Conservation (phyloP, 2,113 vertebrate genomes). For the Pachypanchax playfairii region DNA sequence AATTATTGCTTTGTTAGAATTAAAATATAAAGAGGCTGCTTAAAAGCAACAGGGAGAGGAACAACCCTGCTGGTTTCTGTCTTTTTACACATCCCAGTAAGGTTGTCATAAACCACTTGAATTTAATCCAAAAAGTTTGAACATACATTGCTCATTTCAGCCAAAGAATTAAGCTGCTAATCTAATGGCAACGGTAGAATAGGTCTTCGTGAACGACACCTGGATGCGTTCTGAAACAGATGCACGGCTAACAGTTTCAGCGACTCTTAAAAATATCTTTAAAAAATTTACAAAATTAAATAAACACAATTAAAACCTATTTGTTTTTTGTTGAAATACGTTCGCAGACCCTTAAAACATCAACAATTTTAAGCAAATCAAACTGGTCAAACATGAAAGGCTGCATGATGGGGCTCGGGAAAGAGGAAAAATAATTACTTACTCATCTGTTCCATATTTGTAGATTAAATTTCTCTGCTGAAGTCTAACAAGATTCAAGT, state of each 20-base stretch:
- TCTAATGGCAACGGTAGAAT: not conserved
- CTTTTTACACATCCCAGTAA: not conserved
- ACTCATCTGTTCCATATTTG: constrained; percentile 50
- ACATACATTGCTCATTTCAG: too few species aligned
- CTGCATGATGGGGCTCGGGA: not conserved
- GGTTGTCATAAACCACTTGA: not conserved
- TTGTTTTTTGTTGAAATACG: not conserved
- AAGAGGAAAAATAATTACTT: not conserved
- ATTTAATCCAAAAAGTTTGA: not conserved
- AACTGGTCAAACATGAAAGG: not conserved
- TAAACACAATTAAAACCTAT: too few species aligned
- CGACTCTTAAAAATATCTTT: too few species aligned
- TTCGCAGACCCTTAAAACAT: not conserved
- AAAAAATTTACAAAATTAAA: too few species aligned
- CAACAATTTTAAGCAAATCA: not conserved
- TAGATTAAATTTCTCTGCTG: constrained; percentile 33
- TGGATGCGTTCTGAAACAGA: not conserved
- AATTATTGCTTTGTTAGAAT: not conserved
- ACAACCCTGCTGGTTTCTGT: not conserved
- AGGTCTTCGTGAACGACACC: not conserved
- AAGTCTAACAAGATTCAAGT: constrained; percentile 52
- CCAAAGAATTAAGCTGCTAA: not conserved
- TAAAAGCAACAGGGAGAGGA: not conserved
- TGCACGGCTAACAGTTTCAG: not conserved
- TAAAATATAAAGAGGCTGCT: not conserved